These are phyloP conservation scores for Collichthys lucidus DNA, from an alignment of 2,113 vertebrate species.

Conservation along the genomic window DNA sequence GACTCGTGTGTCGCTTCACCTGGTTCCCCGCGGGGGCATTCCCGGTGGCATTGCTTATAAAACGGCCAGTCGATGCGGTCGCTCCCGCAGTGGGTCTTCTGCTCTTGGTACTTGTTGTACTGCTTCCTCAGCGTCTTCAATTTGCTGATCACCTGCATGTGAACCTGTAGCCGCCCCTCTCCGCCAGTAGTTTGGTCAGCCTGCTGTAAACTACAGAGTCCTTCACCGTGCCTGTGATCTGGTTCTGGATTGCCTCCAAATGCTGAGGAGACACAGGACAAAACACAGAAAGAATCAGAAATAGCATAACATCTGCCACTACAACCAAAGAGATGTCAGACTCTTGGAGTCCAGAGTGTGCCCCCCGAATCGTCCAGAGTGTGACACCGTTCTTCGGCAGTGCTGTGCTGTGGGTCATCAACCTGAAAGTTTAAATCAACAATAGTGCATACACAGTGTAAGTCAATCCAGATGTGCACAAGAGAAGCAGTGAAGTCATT, in stretches of 20 bases:
- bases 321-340: too few relatives aligned
- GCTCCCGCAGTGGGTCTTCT: constrained; percentile 30
- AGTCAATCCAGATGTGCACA: too few relatives aligned
- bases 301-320: too few relatives aligned
- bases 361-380: too few relatives aligned
- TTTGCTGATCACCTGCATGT: constrained; percentile 61
- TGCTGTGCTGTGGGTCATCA: too few relatives aligned
- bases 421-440: too few relatives aligned
- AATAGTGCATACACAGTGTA: too few relatives aligned
- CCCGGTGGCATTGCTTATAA: constrained; percentile 48
- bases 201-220: constrained; percentile 53
- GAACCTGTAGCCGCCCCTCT: constrained; percentile 48
- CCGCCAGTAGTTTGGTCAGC: constrained; percentile 46
- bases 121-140: constrained; percentile 62
- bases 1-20: constrained; percentile 23
- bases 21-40: not conserved
- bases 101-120: constrained; percentile 50
- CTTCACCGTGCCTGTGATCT: constrained; percentile 63
- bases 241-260: constrained; percentile 43
- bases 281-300: too few relatives aligned
- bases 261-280: constrained; percentile 1
- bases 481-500: too few relatives aligned
- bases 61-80: constrained; percentile 49
- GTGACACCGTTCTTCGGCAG: too few relatives aligned
- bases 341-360: too few relatives aligned